phyloP scores from a whole-genome alignment of 2,113 vertebrate species.

The Athene noctua region DNA sequence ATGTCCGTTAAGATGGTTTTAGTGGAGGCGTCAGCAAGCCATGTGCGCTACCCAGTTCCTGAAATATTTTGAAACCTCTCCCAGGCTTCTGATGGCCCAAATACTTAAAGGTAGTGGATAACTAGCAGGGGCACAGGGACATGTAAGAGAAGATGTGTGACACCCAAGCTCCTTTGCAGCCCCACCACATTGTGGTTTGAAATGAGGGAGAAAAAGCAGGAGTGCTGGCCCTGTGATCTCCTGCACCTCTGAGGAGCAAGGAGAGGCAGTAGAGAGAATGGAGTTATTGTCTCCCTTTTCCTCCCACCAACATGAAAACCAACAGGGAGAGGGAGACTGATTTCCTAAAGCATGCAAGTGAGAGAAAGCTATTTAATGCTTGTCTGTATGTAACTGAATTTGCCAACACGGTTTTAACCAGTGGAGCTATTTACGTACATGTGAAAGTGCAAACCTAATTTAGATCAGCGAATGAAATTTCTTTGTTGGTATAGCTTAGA shows the following conservation, averaged over 20 bases:
- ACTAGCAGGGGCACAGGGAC: neutral
- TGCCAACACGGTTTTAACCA: neutral
- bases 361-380: neutral
- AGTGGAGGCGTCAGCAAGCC: neutral
- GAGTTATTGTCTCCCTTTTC: neutral
- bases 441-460: neutral
- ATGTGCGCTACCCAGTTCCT: neutral
- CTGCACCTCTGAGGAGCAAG: neutral
- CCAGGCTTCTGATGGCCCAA: neutral
- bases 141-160: neutral
- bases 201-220: neutral
- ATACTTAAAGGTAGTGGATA: neutral
- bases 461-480: neutral
- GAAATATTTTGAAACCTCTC: neutral
- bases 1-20: neutral
- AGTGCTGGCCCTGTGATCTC: neutral
- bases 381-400: neutral
- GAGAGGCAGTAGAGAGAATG: neutral
- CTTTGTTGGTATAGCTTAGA: conserved; percentile 6
- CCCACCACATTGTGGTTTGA: neutral
- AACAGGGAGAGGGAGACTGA: neutral
- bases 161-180: neutral
- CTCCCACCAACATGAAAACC: neutral
- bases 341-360: neutral
- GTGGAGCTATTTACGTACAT: neutral